Evolutionary conservation across 2,113 vertebrate genomes (phyloP), one percentile per base, ranked within the genome.

Genomic region (Mungos mungo): DNA sequence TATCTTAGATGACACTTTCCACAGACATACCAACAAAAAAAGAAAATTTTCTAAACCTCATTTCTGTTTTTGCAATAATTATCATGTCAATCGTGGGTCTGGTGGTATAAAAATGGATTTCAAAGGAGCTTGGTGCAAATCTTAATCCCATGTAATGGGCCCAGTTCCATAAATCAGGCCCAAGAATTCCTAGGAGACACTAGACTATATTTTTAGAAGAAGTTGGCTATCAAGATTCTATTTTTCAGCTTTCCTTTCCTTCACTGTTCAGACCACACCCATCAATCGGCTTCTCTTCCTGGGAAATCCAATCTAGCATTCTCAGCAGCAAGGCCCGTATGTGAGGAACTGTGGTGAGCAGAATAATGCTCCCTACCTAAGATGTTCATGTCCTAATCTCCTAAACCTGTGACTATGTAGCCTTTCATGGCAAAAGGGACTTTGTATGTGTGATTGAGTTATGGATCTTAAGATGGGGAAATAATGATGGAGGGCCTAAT

Each of bases 341-440:
- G 4, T 18, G n/a, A 80, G 52, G 41, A 82, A 10, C 2, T 31
- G 16, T 3, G 5, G 38, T n/a, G 5, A 2, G 13, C 13, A 25
- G 15, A 66, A 9, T 11, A 31, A 18, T 9, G 2, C 3, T n/a
- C 65, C 9, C 7, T 4, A 4, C 38, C n/a, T 23, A 29, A 35
- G 9, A 4, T 10, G 38, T 33, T 25, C 13, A 27, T 2, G 2
- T 2, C 4, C 23, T 3, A 23, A 35, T 15, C 15, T n/a, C 74
- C 6, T 60, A 18, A n/a, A 23, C 29, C 69, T 57, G 5, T 35
- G 38, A 25, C 66, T 29, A 1, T 47, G 54, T 35, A 9, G 18
- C 7, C 10, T 31, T n/a, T 29, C 25, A 12, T 1, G 3, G 23
- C 9, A 47, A 63, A 83, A 45, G 7, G 3, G 8, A 60, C 7